A percentile compares a stretch with the other conserved stretches of the same genome.
These are phyloP conservation scores for Muscicapa striata DNA, from an alignment of 2,797 vertebrate species.

Conservation along the genomic window DNA sequence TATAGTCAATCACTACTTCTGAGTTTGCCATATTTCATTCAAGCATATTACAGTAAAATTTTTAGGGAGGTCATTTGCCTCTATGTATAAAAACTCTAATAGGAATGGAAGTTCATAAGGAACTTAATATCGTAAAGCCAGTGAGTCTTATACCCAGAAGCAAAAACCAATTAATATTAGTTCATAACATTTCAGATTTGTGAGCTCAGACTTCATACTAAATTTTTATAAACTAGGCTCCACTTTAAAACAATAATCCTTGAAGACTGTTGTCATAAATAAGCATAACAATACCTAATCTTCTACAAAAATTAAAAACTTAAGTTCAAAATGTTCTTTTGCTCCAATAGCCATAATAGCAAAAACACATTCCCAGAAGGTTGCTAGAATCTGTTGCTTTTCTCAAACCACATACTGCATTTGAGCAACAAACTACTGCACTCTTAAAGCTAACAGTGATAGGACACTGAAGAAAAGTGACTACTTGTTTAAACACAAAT, in stretches of 20 bases:
- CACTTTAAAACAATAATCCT: background rate
- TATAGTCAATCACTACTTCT: background rate
- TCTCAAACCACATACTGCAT: conserved; percentile 52
- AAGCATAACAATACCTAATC: background rate
- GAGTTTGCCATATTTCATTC: background rate
- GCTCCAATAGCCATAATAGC: conserved; percentile 15
- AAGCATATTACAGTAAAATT: background rate
- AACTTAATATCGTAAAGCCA: background rate
- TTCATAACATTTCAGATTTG: background rate
- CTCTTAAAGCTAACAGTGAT: conserved; percentile 67
- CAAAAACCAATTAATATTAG: background rate
- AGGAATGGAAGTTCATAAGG: background rate
- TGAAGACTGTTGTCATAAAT: background rate
- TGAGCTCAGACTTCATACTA: background rate
- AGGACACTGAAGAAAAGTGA: conserved; percentile 44
- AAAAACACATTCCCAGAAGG: conserved; percentile 24
- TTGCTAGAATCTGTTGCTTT: conserved; percentile 42
- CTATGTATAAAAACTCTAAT: background rate
- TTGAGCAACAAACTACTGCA: conserved; percentile 67
- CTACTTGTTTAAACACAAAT: conserved; percentile 64
- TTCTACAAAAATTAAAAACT: conserved; percentile 16
- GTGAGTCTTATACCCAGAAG: background rate
- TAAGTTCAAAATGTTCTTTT: conserved; percentile 2
- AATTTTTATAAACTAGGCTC: background rate
- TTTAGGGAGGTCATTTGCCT: background rate